Evolutionary conservation across 2,113 vertebrate species (phyloP), one percentile per base, ranked within the genome.

Genomic region (Aptenodytes patagonicus): DNA sequence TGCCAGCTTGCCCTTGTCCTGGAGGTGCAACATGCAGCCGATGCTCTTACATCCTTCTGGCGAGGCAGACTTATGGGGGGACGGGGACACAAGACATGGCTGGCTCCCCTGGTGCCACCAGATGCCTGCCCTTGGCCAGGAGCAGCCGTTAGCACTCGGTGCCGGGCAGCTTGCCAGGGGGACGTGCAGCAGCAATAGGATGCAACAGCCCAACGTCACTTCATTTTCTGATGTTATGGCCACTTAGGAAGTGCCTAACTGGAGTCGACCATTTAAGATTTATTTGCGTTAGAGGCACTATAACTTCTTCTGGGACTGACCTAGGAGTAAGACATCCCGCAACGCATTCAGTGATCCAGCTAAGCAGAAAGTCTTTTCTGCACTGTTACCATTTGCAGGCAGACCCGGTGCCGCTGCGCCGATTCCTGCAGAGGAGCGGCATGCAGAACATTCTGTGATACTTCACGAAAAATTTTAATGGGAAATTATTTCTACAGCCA

Each of bases 391-490:
- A 1, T 34, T 7, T 1, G 3, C 76, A 40, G 36, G 76, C n/a
- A 55, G 61, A 61, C 2, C 40, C 1, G 3, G 22, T 38, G 57
- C 77, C 3, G 0, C 28, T 3, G 25, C 1, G 2, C 28, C 11
- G 26, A 38, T 38, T 58, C 44, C 28, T 17, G 44, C 38, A 28
- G 79, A 76, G 49, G 10, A 65, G 31, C 2, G 0, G 32, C 6
- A 1, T 7, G 28, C 34, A 44, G 42, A 52, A 54, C 58, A 2
- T 40, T 20, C 49, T 38, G 36, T 5, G 6, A 13, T 44, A 18
- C 29, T 51, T 82, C 55, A 55, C 9, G 1, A 21, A 42, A 11
- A 8, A 6, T 22, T 66, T 47, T 47, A 58, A 40, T 11, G 38
- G 29, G 51, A 52, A 77, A 46, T 26, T 47, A 60, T 60, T 79